Evolutionary conservation across 2,113 vertebrate genomes (phyloP), one percentile per base, ranked within the genome.

Genomic region (Lethenteron reissneri): DNA sequence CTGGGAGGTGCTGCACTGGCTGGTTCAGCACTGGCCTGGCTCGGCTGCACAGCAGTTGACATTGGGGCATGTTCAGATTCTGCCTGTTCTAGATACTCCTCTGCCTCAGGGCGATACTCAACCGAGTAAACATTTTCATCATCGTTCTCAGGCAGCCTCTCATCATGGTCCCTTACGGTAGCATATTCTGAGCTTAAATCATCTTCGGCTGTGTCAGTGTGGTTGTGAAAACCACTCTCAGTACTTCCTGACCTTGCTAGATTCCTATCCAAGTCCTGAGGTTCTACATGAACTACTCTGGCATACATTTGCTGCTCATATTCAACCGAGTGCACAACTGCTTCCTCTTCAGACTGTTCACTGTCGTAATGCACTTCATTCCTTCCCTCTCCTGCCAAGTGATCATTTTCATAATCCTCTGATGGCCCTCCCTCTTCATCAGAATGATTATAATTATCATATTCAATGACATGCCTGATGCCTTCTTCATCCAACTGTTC

Each of bases 81-180:
- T 3, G 64, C 64, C n/a, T 68, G 64, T 25, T 68, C 64, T 68
- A 25, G n/a, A 68, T 68, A 68, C 64, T 68, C 64, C 64, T 68
- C 64, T 10, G 64, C 64, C 25, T 68, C 64, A 68, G 64, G 64
- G n/a, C 64, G 64, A 68, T 17, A 68, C 25, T 68, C 64, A n/a
- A 68, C n/a, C 64, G 64, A 68, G 64, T 68, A 68, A 17, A 68
- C 64, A 68, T 64, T 64, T 64, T 64, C 60, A 64, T 68, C 64
- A n/a, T 68, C 64, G 25, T 68, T 68, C n/a, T 68, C 64, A 41
- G 41, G 41, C 41, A 41, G 41, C 64, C n/a, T 9, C 10, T 68
- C 64, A 68, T 68, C n/a, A 17, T 68, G n/a, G n/a, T 68, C 64
- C n/a, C 9, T 25, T n/a, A 68, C n/a, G n/a, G 64, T 25, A 9